Evolutionary conservation across 2,113 vertebrate genomes (phyloP).

Genomic region (Chaenocephalus aceratus): DNA sequence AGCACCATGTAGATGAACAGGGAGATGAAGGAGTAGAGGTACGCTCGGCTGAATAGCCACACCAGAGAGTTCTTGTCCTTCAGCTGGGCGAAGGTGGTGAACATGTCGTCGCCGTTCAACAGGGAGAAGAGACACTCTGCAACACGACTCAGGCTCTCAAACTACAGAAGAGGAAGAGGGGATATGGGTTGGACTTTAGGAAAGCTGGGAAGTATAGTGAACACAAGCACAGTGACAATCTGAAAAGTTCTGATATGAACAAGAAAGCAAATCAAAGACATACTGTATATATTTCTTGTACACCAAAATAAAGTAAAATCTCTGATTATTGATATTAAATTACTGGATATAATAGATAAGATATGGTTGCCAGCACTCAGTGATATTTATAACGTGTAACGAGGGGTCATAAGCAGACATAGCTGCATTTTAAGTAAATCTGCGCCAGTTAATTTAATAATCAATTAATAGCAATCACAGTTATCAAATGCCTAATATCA

Average conservation of each 20-base stretch:
- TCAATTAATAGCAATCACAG: no score
- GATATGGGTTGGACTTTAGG: not conserved
- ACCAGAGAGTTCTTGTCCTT: conserved; percentile 92
- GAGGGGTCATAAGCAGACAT: no score
- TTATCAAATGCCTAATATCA: no score
- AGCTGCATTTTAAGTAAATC: no score
- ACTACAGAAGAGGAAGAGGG: conserved; percentile 79
- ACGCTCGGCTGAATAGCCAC: conserved; percentile 94
- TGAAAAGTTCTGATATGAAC: not conserved
- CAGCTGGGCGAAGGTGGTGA: conserved; percentile 95
- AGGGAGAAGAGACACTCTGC: conserved; percentile 97
- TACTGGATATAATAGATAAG: not conserved
- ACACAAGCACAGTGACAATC: not conserved
- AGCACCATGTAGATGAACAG: conserved; percentile 99
- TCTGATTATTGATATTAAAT: not conserved
- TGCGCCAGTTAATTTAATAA: no score
- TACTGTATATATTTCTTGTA: not conserved
- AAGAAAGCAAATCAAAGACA: not conserved
- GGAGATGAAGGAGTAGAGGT: conserved; percentile 97
- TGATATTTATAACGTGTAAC: no score
- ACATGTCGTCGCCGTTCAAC: conserved; percentile 98
- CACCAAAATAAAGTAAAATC: not conserved
- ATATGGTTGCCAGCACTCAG: no score
- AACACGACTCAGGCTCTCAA: conserved; percentile 93
- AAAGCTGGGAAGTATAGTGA: not conserved